Percentiles rank a stretch among this genome's conserved stretches.
phyloP scores from a whole-genome alignment of 2,888 invertebrate genomes.

The Dinocampus coccinellae region DNA sequence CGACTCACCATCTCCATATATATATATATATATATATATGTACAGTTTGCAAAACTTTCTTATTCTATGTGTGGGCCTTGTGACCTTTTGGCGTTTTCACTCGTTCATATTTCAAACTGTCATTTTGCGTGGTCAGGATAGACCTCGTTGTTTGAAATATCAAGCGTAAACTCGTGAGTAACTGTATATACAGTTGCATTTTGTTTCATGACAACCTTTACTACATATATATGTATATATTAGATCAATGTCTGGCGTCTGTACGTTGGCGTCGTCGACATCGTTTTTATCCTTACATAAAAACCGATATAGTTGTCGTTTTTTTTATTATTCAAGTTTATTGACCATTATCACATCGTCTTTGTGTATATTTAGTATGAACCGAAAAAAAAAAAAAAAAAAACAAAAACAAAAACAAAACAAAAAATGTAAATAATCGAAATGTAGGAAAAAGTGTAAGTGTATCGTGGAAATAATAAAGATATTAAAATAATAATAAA shows the following conservation, averaged over 20 bases:
- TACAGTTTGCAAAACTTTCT: conserved; percentile 31
- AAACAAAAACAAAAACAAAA: background rate
- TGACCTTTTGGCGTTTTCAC: conserved; percentile 23
- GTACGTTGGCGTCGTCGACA: conserved; percentile 17
- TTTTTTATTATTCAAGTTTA: conserved; percentile 63
- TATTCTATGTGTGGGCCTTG: conserved; percentile 14
- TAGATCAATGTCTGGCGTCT: background rate
- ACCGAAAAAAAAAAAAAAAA: conserved; percentile 40
- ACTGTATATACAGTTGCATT: background rate
- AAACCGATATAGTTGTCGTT: conserved; percentile 54
- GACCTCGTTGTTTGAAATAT: conserved; percentile 52
- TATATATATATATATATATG: conserved; percentile 9
- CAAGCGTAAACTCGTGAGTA: conserved; percentile 37
- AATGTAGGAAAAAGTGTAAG: background rate
- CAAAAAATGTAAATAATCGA: background rate
- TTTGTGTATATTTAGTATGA: conserved; percentile 60
- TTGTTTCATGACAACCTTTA: background rate
- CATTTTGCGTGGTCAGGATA: background rate
- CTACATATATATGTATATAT: background rate
- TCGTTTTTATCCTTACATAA: conserved; percentile 37
- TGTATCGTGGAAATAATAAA: background rate
- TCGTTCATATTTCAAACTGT: background rate
- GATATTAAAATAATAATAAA: too few species aligned
- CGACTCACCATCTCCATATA: background rate
- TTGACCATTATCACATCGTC: conserved; percentile 54